Base-by-base conservation (phyloP, 2,113 vertebrate genomes). In the Pycnonotus jocosus region DNA sequence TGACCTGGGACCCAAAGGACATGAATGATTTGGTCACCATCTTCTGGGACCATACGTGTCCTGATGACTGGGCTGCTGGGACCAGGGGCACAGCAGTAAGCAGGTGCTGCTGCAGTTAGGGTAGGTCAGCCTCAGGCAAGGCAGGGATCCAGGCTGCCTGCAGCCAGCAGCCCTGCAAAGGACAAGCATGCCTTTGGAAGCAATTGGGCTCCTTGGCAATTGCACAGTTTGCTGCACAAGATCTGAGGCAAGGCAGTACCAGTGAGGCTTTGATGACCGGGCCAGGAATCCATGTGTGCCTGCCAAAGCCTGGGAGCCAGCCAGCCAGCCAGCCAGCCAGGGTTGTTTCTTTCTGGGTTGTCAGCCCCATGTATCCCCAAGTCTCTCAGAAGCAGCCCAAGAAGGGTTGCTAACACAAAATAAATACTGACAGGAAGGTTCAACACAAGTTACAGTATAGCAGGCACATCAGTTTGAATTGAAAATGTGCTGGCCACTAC, bases 41-140 rank as follows among this genome's bases (percentile, higher is more conserved):
- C 15, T 18, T 64, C 30, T 44, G 42, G 79, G 64, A 53, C 40
- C 31, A 2, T 24, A 14, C 6, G 5, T 60, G 25, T 81, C 11
- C 25, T 56, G 23, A 31, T n/a, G 44, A 24, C 22, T 27, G 71
- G 57, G 40, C 58, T 84, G 33, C 33, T 69, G 73, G 54, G 69
- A 77, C 7, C 22, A 38, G 1, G 4, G 23, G 31, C 35, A 64
- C 40, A 61, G 57, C 44, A 79, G 37, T 15, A 24, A 28, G 28
- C 22, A 57, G 24, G 15, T 17, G 2, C 27, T 56, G 31, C 64
- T 81, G 37, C 44, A 60, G 30, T 31, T 28, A 53, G 44, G 1
- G 0, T 9, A 50, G 25, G 16, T 38, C 50, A 73, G 37, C 57
- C 24, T 57, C 31, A 57, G 0, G 0, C 8, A 20, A 37, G 37